These are phyloP conservation scores for Lipotes vexillifer DNA, from an alignment of 2,113 vertebrate species.

Conservation along the genomic window DNA sequence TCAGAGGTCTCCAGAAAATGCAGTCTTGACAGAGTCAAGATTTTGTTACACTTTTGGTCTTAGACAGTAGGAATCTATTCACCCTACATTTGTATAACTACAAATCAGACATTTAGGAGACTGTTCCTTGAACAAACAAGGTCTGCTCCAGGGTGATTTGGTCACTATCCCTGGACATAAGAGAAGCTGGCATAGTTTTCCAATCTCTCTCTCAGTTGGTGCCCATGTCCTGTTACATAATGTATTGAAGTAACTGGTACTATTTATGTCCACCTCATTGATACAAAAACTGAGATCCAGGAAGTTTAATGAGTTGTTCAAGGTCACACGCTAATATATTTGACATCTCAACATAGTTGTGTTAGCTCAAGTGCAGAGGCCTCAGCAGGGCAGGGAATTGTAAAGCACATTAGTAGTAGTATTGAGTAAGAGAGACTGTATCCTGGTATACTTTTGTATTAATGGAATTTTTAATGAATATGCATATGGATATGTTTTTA, in stretches of 20 bases:
- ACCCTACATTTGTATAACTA: neutral
- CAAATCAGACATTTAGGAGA: neutral
- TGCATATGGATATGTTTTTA: constrained; percentile 39
- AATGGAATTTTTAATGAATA: constrained; percentile 51
- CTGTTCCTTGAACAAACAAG: neutral
- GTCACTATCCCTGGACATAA: neutral
- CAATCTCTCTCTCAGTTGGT: neutral
- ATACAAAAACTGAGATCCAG: constrained; percentile 23
- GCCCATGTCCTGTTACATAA: neutral
- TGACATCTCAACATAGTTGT: neutral
- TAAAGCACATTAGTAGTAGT: neutral
- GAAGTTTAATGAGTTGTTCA: neutral
- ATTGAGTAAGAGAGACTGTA: neutral
- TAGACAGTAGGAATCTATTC: neutral
- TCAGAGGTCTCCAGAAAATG: neutral
- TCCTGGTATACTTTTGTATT: constrained; percentile 21
- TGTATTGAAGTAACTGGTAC: neutral
- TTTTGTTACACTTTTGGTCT: neutral
- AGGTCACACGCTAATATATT: neutral
- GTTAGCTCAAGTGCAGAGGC: neutral
- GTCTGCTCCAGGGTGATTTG: neutral
- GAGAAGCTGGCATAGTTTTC: neutral
- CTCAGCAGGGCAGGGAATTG: neutral
- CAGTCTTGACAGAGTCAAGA: neutral
- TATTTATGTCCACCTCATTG: neutral